Conservation (phyloP, 2,113 vertebrate genomes). For the Mobula birostris region DNA sequence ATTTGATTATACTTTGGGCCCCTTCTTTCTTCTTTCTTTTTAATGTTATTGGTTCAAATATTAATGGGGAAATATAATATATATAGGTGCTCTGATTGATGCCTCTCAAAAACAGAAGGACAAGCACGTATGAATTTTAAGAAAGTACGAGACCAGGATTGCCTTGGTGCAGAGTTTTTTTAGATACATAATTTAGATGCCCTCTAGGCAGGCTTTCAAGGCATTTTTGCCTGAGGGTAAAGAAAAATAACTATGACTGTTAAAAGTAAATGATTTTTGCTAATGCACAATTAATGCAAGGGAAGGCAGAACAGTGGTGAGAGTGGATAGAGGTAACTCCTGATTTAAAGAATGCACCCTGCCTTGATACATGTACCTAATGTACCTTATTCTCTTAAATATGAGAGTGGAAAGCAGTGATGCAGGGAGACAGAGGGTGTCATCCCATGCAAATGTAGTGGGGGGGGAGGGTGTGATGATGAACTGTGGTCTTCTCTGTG, state of each 20-base stretch:
- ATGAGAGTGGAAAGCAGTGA: constrained; percentile 69
- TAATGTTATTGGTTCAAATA: constrained; percentile 99
- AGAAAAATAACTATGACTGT: constrained; percentile 99
- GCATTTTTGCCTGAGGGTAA: constrained; percentile 96
- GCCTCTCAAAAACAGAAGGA: constrained; percentile 97
- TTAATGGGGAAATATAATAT: constrained; percentile 95
- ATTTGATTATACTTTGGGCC: constrained; percentile 93
- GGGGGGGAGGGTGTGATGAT: constrained; percentile 35
- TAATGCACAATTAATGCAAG: constrained; percentile 99
- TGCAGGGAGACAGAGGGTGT: constrained; percentile 67
- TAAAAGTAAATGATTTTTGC: constrained; percentile 99
- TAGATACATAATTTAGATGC: constrained; percentile 99
- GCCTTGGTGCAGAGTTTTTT: constrained; percentile 94
- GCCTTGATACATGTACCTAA: constrained; percentile 57
- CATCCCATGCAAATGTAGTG: constrained; percentile 67
- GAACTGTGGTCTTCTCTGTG: constrained; percentile 69
- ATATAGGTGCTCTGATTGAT: constrained; percentile 96
- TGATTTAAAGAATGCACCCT: constrained; percentile 77
- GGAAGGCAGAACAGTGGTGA: constrained; percentile 73
- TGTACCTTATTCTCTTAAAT: constrained; percentile 59
- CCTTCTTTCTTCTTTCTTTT: constrained; percentile 92
- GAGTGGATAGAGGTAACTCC: constrained; percentile 84
- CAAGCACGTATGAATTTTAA: constrained; percentile 90
- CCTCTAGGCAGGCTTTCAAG: constrained; percentile 99
- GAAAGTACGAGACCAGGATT: constrained; percentile 90